phyloP scores from a whole-genome alignment of 2,888 invertebrate genomes.

The Drosophila limbata region DNA sequence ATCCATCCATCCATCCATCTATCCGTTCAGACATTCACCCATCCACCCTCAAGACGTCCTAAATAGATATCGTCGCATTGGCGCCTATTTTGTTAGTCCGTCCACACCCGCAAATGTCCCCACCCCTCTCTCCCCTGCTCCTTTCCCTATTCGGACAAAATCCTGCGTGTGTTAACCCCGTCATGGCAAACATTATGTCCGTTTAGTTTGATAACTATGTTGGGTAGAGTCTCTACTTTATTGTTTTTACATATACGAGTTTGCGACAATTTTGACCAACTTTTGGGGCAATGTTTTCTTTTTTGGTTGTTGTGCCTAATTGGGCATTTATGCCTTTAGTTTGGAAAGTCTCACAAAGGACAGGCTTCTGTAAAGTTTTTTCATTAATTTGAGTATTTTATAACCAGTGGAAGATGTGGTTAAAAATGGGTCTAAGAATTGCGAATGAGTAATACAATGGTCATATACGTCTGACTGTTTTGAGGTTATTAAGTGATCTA shows the following conservation, averaged over 20 bases:
- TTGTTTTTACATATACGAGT: slow-evolving; percentile 12
- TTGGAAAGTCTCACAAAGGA: neutral
- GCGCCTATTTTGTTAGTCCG: slow-evolving; percentile 51
- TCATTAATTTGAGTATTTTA: neutral
- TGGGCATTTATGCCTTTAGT: slow-evolving; percentile 22
- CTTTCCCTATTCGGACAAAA: slow-evolving; percentile 6
- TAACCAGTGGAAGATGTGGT: neutral
- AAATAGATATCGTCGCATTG: slow-evolving; percentile 56
- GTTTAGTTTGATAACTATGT: slow-evolving; percentile 57
- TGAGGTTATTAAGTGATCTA: too few species aligned
- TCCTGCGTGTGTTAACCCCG: slow-evolving; percentile 32
- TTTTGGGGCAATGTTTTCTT: slow-evolving; percentile 16
- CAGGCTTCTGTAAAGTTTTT: slow-evolving; percentile 18
- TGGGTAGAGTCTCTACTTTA: slow-evolving; percentile 20
- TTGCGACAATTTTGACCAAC: slow-evolving; percentile 12
- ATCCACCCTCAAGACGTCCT: slow-evolving; percentile 44
- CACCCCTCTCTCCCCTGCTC: neutral
- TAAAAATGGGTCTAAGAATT: neutral
- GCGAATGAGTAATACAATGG: neutral
- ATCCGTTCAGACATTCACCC: neutral
- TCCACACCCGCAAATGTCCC: slow-evolving; percentile 29
- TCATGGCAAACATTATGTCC: slow-evolving; percentile 39
- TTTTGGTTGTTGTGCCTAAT: slow-evolving; percentile 18
- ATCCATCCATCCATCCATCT: neutral
- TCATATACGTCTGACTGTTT: neutral